Evolutionary conservation across 2,797 vertebrate species (phyloP).

Genomic region (Manis pentadactyla): DNA sequence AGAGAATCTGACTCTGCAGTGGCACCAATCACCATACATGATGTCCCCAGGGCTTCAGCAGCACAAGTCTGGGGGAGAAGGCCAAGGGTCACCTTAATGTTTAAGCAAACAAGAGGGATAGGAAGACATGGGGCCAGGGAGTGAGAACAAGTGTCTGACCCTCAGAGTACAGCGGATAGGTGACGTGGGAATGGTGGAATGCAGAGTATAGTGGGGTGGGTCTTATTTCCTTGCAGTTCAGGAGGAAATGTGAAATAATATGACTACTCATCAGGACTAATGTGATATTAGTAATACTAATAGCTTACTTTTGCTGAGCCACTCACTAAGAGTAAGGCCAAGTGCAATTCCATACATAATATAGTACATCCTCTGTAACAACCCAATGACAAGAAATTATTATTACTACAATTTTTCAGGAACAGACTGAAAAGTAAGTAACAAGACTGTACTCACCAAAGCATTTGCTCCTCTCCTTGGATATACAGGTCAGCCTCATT

Average conservation of each 20-base stretch:
- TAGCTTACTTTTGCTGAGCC: neutral
- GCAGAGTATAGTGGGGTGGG: neutral
- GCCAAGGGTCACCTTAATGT: neutral
- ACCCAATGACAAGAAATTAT: neutral
- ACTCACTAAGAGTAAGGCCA: neutral
- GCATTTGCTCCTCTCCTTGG: neutral
- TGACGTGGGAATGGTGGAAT: no score
- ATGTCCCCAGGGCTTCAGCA: neutral
- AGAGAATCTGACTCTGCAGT: neutral
- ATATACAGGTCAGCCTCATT: neutral
- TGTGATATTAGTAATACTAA: rapidly evolving
- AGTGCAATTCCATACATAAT: neutral
- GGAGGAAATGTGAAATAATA: neutral
- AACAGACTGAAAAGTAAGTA: rapidly evolving
- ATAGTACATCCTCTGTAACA: neutral
- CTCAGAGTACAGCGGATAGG: neutral
- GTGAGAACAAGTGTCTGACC: neutral
- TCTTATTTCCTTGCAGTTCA: neutral
- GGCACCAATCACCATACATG: neutral
- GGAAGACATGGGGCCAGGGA: neutral
- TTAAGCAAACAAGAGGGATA: neutral
- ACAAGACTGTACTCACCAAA: neutral
- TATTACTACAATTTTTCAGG: neutral
- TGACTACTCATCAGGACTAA: no score
- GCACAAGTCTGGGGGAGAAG: neutral